Evolutionary conservation across 2,113 vertebrate species (phyloP), one percentile per base, ranked within the genome.

Genomic region (Syngnathus floridae): DNA sequence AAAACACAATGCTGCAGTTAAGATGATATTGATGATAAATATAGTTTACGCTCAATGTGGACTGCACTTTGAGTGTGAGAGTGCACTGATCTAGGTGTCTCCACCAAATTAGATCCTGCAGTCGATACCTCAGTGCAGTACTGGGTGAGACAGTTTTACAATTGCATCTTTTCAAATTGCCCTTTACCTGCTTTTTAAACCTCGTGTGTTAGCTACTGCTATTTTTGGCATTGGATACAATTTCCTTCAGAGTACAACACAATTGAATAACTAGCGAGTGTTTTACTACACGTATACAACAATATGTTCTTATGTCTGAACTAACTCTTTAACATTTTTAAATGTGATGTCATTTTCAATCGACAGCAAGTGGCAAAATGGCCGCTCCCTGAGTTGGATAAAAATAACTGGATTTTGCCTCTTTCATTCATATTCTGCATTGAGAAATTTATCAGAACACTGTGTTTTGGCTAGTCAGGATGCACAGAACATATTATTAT

Each of bases 31-130:
- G 9, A 35, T 13, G 26, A 31, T 26, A 12, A 46, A 14, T 46
- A 7, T 49, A 4, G 51, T 52, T 54, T 11, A 54, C n/a, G 3
- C 7, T n/a, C 16, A 17, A 19, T 22, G 21, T 31, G 26, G 26
- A 31, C 26, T 3, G 26, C 26, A 74, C 69, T 76, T 4, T 62
- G 48, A 75, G 62, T 2, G 7, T 40, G 65, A 78, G 64, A 26
- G 13, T 71, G 64, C 60, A 17, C 4, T 22, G 65, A 58, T 70
- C 66, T 46, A 70, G 72, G 13, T 17, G 43, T 46, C 13, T 14
- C 13, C 43, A 46, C 43, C 43, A 4, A 46, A 77, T 82, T 78
- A 75, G 17, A 76, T 54, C 51, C 9, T 51, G 3, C 48, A 51
- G 6, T n/a, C 19, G 19, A n/a, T n/a, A n/a, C 48, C 19, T n/a